Evolutionary conservation across 1,140 invertebrate genomes (phyloP), one percentile per base, ranked within the genome.

Genomic region (Hormaphis cornu): DNA sequence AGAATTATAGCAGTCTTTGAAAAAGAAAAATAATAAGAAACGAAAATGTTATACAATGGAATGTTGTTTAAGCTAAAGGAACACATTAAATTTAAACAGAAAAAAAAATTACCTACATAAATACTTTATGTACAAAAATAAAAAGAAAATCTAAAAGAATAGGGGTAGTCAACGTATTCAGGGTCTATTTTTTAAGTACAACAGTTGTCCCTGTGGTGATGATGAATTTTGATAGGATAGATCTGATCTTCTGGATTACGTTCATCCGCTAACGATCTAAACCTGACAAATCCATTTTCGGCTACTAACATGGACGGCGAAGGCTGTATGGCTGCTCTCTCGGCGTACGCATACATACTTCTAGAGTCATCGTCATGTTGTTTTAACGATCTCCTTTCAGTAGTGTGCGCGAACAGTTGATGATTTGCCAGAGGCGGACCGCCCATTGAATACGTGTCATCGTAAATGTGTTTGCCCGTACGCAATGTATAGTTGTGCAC

Each of bases 261-360:
- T 48, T 66, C 73, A 69, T 76, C 85, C 40, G 86, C 86, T 58
- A 87, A 75, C 12, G 84, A 85, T 33, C 89, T 82, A 79, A 91
- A 92, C 59, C 90, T 81, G 2, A 91, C 85, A 76, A 92, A 91
- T 1, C 90, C 89, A 73, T 90, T 87, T 74, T 93, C 90, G 71
- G 89, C 89, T 6, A 91, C 89, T 48, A 92, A 79, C 88, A 91
- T 91, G 69, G 82, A 86, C 26, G 76, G 76, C 24, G 76, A 77
- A 26, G 74, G 72, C 28, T 73, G 74, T 22, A 73, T 72, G 30
- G 53, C 54, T 69, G 72, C 42, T 50, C 72, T 73, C n/a, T 69
- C 76, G 70, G 69, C 75, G 69, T 56, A 74, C 6, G 73, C 35
- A 5, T 70, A 70, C 52, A 70, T 40, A 28, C 56, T 50, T 59